A percentile compares a stretch with the other conserved stretches of the same genome.
phyloP scores from a whole-genome alignment of 2,113 vertebrate species.

The Tapirus terrestris region DNA sequence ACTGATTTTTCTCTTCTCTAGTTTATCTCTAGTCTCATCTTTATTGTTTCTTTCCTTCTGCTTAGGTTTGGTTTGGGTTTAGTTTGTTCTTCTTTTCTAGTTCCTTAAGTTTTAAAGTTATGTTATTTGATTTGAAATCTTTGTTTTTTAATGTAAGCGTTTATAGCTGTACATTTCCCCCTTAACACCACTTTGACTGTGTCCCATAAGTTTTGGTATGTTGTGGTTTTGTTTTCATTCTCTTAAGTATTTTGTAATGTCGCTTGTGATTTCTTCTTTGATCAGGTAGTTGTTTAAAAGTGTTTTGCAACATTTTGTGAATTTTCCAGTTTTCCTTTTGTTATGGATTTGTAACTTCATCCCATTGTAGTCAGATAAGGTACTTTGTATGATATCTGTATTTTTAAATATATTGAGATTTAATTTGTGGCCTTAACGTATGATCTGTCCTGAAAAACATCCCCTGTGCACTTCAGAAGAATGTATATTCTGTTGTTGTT shows the following conservation, averaged over 20 bases:
- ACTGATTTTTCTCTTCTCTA: background rate
- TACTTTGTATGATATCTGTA: background rate
- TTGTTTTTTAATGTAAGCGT: background rate
- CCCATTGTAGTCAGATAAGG: background rate
- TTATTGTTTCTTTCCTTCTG: background rate
- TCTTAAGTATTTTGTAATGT: background rate
- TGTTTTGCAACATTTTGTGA: background rate
- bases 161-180: background rate
- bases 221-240: background rate
- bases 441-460: background rate
- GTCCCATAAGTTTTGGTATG: background rate
- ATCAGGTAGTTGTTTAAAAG: background rate
- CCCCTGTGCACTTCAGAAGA: background rate
- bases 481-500: background rate
- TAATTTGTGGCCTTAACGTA: background rate
- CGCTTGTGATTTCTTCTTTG: background rate
- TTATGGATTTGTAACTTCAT: background rate
- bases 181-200: background rate
- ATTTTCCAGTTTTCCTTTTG: background rate
- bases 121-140: background rate
- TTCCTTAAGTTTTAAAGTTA: background rate
- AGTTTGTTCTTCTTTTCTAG: background rate
- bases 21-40: background rate
- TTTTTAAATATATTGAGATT: background rate
- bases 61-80: background rate